These are phyloP conservation scores for Microtus ochrogaster DNA, from an alignment of 2,113 vertebrate genomes.

Conservation along the genomic window DNA sequence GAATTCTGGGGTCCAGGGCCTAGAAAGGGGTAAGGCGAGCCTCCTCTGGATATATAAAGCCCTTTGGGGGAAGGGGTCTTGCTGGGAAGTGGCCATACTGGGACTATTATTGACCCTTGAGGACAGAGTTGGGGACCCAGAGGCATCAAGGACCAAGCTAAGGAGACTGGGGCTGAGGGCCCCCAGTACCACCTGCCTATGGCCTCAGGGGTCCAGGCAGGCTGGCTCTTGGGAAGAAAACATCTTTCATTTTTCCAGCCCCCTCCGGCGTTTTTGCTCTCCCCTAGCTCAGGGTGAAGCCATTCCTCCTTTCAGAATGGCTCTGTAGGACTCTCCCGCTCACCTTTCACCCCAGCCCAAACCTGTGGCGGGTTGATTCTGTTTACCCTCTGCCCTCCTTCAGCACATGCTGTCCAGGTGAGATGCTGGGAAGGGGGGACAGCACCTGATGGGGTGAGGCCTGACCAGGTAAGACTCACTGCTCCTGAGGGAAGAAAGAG, in stretches of 20 bases:
- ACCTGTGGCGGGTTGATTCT: neutral
- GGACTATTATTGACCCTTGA: neutral
- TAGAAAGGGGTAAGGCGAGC: neutral
- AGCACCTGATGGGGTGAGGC: slow-evolving; percentile 47
- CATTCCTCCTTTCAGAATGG: neutral
- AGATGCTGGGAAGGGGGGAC: slow-evolving; percentile 18
- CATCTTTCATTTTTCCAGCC: neutral
- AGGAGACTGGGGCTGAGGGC: neutral
- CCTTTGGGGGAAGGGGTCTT: neutral
- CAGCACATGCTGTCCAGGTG: slow-evolving; percentile 36
- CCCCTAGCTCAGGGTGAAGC: neutral
- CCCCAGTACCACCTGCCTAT: neutral
- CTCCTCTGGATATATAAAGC: neutral
- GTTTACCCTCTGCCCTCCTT: slow-evolving; percentile 22
- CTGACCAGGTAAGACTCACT: slow-evolving; percentile 39
- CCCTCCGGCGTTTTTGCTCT: neutral
- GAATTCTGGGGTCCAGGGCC: neutral
- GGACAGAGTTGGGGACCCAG: neutral
- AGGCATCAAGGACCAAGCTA: neutral
- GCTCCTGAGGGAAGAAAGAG: neutral
- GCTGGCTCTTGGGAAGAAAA: neutral
- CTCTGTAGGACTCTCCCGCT: slow-evolving; percentile 23
- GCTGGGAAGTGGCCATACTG: neutral
- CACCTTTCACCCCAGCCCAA: slow-evolving; percentile 59
- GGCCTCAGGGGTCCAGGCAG: neutral